Percentiles rank a stretch among this genome's conserved stretches.
phyloP scores from a whole-genome alignment of 2,888 invertebrate species.

The Spilosoma lubricipeda region DNA sequence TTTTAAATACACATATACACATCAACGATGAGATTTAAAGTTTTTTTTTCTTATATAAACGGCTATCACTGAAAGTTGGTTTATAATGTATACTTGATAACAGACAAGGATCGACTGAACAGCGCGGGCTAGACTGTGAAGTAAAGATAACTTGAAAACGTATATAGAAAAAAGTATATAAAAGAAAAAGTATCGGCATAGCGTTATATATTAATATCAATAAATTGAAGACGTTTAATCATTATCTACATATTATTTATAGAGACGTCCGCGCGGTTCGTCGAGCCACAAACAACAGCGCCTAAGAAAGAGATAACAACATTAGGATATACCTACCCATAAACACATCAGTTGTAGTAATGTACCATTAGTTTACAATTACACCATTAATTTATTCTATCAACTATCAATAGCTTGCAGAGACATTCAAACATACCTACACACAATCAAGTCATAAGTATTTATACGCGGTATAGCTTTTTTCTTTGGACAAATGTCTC shows the following conservation, averaged over 20 bases:
- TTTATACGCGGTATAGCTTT: constrained; percentile 44
- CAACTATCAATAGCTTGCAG: constrained; percentile 66
- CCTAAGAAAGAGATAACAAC: constrained; percentile 87
- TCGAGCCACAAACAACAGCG: constrained; percentile 81
- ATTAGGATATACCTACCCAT: constrained; percentile 82
- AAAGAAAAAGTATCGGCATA: constrained; percentile 32
- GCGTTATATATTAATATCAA: constrained; percentile 28
- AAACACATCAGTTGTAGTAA: constrained; percentile 73
- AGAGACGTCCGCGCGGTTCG: constrained; percentile 64
- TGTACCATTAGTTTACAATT: constrained; percentile 72
- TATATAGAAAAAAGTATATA: constrained; percentile 38
- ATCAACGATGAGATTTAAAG: constrained; percentile 69
- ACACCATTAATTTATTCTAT: constrained; percentile 62
- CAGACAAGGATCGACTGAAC: constrained; percentile 70
- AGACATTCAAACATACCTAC: constrained; percentile 56
- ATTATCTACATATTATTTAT: constrained; percentile 30
- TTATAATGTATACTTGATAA: constrained; percentile 76
- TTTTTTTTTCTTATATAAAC: constrained; percentile 57
- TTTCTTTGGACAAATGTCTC: constrained; percentile 60
- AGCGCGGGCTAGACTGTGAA: constrained; percentile 60
- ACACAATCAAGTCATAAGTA: constrained; percentile 47
- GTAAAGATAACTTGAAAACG: constrained; percentile 34
- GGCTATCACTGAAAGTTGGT: constrained; percentile 77
- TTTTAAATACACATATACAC: constrained; percentile 79
- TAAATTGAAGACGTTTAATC: constrained; percentile 26